These are phyloP conservation scores for Hyperopisus bebe DNA, from an alignment of 2,113 vertebrate species.

Conservation along the genomic window DNA sequence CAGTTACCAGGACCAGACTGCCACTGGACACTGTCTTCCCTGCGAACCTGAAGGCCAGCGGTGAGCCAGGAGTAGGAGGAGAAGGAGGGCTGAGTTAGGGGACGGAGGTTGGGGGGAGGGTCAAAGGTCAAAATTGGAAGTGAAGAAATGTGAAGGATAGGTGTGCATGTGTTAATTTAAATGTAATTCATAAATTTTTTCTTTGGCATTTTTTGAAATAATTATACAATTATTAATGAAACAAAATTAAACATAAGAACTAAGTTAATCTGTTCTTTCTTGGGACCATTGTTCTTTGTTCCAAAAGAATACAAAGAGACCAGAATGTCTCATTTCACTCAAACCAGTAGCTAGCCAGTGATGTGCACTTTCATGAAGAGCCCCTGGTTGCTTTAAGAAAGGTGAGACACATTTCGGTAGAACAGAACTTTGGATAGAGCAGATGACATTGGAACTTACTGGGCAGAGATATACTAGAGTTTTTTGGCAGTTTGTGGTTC, in stretches of 20 bases:
- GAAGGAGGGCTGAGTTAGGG: constrained; percentile 54
- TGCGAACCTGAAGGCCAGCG: constrained; percentile 71
- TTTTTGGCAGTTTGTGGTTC: background rate
- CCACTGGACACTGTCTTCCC: constrained; percentile 80
- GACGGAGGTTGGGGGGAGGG: constrained; percentile 35
- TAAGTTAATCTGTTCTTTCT: background rate
- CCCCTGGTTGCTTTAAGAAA: background rate
- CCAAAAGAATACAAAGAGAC: background rate
- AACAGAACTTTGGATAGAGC: background rate
- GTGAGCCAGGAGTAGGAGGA: constrained; percentile 34
- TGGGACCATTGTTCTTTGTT: background rate
- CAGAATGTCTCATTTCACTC: background rate
- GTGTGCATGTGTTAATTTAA: background rate
- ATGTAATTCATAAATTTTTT: background rate
- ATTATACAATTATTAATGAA: background rate
- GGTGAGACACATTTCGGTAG: background rate
- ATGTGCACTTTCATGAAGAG: background rate
- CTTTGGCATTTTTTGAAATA: background rate
- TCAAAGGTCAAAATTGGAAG: constrained; percentile 38
- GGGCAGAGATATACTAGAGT: background rate
- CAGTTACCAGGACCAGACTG: constrained; percentile 82
- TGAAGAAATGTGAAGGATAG: constrained; percentile 31
- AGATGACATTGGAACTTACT: background rate
- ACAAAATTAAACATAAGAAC: background rate
- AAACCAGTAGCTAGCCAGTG: background rate